phyloP scores from a whole-genome alignment of 2,888 invertebrate genomes.

The Cosmorhoe ocellata region DNA sequence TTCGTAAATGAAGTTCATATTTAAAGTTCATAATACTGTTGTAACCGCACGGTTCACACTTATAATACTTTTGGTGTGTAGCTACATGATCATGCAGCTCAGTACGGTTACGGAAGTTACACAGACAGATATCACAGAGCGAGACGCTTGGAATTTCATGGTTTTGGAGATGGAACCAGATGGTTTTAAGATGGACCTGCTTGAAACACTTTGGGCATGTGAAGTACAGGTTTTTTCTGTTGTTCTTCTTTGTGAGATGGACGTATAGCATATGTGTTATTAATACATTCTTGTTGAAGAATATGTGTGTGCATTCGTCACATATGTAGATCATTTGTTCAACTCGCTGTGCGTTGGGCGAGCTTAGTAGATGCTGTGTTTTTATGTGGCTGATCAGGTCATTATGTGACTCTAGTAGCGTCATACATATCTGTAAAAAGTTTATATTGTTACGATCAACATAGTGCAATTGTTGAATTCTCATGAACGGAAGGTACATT shows the following conservation, averaged over 20 bases:
- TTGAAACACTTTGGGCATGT: conserved; percentile 51
- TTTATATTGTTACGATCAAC: too few species aligned
- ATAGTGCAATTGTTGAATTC: too few species aligned
- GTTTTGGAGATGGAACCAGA: conserved; percentile 49
- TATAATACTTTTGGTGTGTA: conserved; percentile 39
- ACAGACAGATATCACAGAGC: conserved; percentile 52
- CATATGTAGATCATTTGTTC: conserved; percentile 60
- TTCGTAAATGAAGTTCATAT: conserved; percentile 41
- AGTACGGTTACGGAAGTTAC: conserved; percentile 23
- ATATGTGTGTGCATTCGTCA: conserved; percentile 47
- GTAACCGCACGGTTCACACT: conserved; percentile 49
- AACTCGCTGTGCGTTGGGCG: conserved; percentile 41
- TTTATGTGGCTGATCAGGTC: conserved; percentile 48
- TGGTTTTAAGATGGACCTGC: not conserved
- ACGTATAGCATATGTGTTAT: conserved; percentile 39
- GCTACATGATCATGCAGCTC: conserved; percentile 42
- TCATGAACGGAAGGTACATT: too few species aligned
- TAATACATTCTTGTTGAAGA: conserved; percentile 58
- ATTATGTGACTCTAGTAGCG: conserved; percentile 17
- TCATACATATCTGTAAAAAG: conserved; percentile 54
- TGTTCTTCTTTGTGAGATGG: conserved; percentile 21
- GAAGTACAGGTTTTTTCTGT: not conserved
- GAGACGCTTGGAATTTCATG: conserved; percentile 47
- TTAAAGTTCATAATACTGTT: conserved; percentile 28
- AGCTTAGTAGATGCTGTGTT: conserved; percentile 47